Evolutionary conservation across 1,140 invertebrate genomes (phyloP), one percentile per base, ranked within the genome.

Genomic region (Vanessa atalanta): DNA sequence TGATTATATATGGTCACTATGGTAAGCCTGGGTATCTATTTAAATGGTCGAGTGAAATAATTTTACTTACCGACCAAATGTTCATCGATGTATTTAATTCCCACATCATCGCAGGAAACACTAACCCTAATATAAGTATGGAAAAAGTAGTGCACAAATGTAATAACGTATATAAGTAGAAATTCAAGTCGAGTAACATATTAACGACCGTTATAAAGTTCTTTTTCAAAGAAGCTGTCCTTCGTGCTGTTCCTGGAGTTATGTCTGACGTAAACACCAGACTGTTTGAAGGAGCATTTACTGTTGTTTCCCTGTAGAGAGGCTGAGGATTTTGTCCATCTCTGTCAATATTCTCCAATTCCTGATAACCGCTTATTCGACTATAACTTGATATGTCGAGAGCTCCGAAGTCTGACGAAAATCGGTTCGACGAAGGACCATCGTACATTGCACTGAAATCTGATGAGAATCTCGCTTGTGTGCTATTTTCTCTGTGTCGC

Each of bases 241-340:
- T 79, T 75, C 91, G 85, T 1, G 83, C 84, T 3, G 91, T 90
- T 13, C 90, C 91, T 2, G 81, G 81, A 12, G 86, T 84, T 26
- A 88, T 70, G 66, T 91, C 84, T 8, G 83, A 73, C 0, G 86
- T 78, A 68, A 93, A 93, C 0, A 88, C 84, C 7, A 93, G 72
- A 57, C 77, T 82, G 13, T 79, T 81, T 12, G 83, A 75, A 7
- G 85, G 81, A 61, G 88, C 83, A 60, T 89, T 81, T 0, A 93
- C 84, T 9, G 92, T 93, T 0, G 92, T 93, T 75, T 93, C 93
- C 75, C 92, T 89, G 55, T 93, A 93, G 48, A 93, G 70, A 0
- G 92, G 90, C 60, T 92, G 87, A 37, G 90, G 92, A 53, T 83
- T 79, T 13, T 85, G 81, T 1, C 48, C 76, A 20, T 82, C 82